Evolutionary conservation across 1,140 invertebrate genomes (phyloP), one percentile per base, ranked within the genome.

Genomic region (Papilio aristodemus): DNA sequence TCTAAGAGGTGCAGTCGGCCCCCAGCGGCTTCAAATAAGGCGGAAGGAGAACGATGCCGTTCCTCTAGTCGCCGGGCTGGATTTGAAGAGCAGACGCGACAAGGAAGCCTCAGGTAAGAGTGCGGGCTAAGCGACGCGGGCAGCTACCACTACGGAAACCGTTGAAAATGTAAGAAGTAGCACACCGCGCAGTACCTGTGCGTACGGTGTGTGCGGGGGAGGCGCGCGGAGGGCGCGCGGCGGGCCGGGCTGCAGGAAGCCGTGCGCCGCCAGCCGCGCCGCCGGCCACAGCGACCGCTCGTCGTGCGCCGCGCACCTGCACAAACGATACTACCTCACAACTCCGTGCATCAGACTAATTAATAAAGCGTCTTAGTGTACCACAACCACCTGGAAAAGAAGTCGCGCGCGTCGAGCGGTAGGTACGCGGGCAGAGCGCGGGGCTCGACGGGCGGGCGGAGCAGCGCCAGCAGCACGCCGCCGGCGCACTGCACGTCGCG

Each of bases 251-350:
- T 27, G 25, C 13, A 94, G 77, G 73, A 94, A 95, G 10, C 87
- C 85, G 86, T 95, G 94, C 46, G 93, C 90, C 9, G 94, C 74
- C 17, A 95, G 82, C 77, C 94, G 94, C 41, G 93, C 92, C 0
- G 95, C 94, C 7, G 95, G 94, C 94, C 94, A 96, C 37, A 87
- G 84, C 0, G 75, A 70, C 13, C 82, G 79, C 67, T 87, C 86
- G 59, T 90, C 85, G 72, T 88, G 83, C n/a, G 83, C 84, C 19
- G 88, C 57, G 75, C 87, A 90, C 37, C 87, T 90, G 60, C 3
- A n/a, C n/a, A n/a, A n/a, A n/a, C n/a, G n/a, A n/a, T n/a, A n/a
- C 39, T 41, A 2, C 39, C n/a, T 4, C 27, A 32, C 27, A 32
- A 32, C 27, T 32, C 27, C 27, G 6, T 32, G 6, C 27, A 32